A percentile compares a stretch with the other conserved stretches of the same genome.
Conservation (phyloP, 1,140 invertebrate species). For the Ceratosolen solmsi region DNA sequence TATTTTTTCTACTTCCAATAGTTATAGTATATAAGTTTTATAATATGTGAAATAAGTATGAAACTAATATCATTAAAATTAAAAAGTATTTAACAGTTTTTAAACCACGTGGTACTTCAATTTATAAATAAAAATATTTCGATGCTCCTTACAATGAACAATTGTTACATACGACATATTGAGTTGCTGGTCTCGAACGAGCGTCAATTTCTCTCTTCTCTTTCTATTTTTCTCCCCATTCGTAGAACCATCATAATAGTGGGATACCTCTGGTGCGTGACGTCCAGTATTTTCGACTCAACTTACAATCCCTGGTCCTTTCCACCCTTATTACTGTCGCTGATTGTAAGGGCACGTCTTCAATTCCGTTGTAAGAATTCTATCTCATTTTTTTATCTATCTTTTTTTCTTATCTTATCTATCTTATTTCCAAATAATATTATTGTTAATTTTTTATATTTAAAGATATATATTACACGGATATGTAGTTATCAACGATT, state of each 20-base stretch:
- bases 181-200: conserved; percentile 6
- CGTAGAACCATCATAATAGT: conserved; percentile 30
- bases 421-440: not conserved
- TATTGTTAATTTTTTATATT: conserved; percentile 31
- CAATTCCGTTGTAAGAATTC: no score
- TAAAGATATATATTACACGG: not conserved
- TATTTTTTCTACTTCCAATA: not conserved
- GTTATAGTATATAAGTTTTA: no score
- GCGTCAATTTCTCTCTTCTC: not conserved
- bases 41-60: no score
- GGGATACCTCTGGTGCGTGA: conserved; percentile 47
- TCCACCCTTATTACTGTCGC: conserved; percentile 41
- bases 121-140: conserved; percentile 24
- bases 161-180: not conserved
- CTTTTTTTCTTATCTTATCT: conserved; percentile 6
- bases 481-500: not conserved
- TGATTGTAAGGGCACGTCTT: conserved; percentile 50
- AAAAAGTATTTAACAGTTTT: no score
- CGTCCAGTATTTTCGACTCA: conserved; percentile 38
- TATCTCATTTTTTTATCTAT: conserved; percentile 2
- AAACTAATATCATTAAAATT: no score
- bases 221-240: conserved; percentile 9
- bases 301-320: conserved; percentile 38
- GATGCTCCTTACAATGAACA: no score
- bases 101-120: no score